phyloP scores from a whole-genome alignment of 1,140 invertebrate species.

The Cherax destructor region DNA sequence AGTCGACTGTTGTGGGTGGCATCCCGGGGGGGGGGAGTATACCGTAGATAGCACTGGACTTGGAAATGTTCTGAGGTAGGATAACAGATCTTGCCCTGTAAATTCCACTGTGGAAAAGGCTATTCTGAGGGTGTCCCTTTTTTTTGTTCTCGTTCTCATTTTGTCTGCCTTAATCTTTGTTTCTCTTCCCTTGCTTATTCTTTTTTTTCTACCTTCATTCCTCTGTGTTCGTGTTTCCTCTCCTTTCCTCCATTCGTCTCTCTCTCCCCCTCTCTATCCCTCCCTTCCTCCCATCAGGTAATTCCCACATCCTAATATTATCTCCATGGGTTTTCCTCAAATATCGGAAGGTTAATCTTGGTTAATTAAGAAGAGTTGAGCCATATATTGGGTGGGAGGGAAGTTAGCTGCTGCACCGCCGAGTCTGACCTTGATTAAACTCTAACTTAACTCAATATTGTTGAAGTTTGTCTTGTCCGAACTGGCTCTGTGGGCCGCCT shows the following conservation, averaged over 20 bases:
- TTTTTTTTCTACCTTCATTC: no score
- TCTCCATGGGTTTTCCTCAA: background rate
- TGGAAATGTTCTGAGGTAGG: no score
- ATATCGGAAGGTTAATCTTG: background rate
- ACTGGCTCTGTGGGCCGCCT: background rate
- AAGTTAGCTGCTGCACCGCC: background rate
- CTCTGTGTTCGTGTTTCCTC: background rate
- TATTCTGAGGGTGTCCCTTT: no score
- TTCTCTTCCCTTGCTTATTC: no score
- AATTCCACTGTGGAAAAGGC: no score
- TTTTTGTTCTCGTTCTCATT: no score
- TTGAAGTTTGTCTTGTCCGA: conserved; percentile 11
- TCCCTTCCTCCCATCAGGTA: background rate
- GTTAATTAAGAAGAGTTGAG: conserved; percentile 11
- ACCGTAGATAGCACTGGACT: no score
- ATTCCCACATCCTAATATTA: background rate
- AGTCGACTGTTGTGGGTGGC: no score
- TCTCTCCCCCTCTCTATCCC: background rate
- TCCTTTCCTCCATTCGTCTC: background rate
- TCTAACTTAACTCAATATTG: conserved; percentile 9
- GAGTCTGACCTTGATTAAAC: background rate
- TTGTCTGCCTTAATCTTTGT: no score
- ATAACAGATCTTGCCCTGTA: no score
- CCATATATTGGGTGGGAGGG: background rate
- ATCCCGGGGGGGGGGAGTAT: no score